Base-by-base conservation (phyloP, 2,113 vertebrate genomes). In the Suricata suricatta region DNA sequence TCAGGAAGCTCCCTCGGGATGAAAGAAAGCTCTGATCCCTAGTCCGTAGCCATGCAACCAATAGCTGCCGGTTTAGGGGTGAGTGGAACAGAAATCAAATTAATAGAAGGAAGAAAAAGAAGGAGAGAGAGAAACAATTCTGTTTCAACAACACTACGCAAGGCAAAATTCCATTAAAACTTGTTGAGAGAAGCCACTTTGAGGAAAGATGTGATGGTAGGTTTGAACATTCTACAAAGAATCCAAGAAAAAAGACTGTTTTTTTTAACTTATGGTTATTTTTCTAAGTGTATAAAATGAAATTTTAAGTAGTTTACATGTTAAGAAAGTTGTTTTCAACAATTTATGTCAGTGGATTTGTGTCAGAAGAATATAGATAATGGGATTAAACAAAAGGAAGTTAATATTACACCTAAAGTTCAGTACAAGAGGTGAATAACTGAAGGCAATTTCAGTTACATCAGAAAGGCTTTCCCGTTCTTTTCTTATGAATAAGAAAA, bases 211-310 rank as follows among this genome's bases (percentile, higher is more conserved):
- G 16, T 50, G 33, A 81, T 52, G 50, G 9, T 66, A 79, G 12
- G 13, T 54, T 84, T 79, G n/a, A 85, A 74, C 90, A n/a, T 25
- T 92, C 47, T 25, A 27, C 54, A 33, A 91, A 74, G n/a, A 95
- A n/a, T 35, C 29, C 52, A 82, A 89, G 44, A 35, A 60, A 86
- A 94, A 76, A 13, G 41, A 38, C 1, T 25, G 35, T 33, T 15
- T n/a, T 77, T 72, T 25, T 60, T 68, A 4, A 52, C 35, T 69
- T 63, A 88, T 13, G 33, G 52, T 72, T 90, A 60, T 41, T 88
- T 87, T 92, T 90, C 81, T 80, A 90, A 6, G 3, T 80, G 33
- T 23, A 50, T 90, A 38, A 93, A 94, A 96, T 52, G 29, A 92
- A 97, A 87, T 72, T 76, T n/a, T 74, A 90, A 90, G 21, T 76